Percentiles rank a stretch among this genome's conserved stretches.
Conservation (phyloP, 2,888 invertebrate species). For the Noctua pronuba region DNA sequence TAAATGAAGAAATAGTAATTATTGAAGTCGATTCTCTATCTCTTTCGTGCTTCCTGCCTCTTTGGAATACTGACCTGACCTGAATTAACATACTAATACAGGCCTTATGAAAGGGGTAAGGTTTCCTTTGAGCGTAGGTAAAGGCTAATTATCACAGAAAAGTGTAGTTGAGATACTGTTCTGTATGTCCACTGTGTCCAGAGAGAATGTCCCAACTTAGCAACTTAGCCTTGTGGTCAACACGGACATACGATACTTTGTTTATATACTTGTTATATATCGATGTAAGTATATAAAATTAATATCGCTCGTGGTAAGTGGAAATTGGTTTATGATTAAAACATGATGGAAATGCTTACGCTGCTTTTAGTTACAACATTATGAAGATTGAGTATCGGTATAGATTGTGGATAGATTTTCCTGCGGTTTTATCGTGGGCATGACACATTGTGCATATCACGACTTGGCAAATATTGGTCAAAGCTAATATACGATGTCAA, state of each 20-base stretch:
- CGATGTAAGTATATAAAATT: conserved; percentile 19
- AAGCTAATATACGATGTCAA: not conserved
- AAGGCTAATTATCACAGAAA: not conserved
- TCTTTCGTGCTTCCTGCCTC: not conserved
- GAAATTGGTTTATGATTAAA: conserved; percentile 45
- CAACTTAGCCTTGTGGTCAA: conserved; percentile 65
- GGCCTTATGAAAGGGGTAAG: not conserved
- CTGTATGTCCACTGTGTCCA: conserved; percentile 7
- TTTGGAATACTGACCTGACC: not conserved
- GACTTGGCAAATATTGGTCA: not conserved
- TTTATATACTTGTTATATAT: conserved; percentile 35
- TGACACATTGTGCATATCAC: not conserved
- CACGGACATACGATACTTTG: conserved; percentile 62
- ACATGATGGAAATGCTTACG: conserved; percentile 29
- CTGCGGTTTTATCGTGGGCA: not conserved
- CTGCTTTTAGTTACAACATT: conserved; percentile 13
- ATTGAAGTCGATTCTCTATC: not conserved
- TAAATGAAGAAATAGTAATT: not conserved
- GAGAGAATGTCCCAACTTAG: conserved; percentile 69
- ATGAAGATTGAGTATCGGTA: not conserved
- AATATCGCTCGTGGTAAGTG: conserved; percentile 33
- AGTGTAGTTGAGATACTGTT: conserved; percentile 26
- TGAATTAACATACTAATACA: not conserved
- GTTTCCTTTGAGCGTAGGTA: no score
- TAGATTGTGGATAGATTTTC: not conserved